A percentile compares a stretch with the other conserved stretches of the same genome.
These are phyloP conservation scores for Tinamus guttatus DNA, from an alignment of 2,113 vertebrate genomes.

Conservation along the genomic window DNA sequence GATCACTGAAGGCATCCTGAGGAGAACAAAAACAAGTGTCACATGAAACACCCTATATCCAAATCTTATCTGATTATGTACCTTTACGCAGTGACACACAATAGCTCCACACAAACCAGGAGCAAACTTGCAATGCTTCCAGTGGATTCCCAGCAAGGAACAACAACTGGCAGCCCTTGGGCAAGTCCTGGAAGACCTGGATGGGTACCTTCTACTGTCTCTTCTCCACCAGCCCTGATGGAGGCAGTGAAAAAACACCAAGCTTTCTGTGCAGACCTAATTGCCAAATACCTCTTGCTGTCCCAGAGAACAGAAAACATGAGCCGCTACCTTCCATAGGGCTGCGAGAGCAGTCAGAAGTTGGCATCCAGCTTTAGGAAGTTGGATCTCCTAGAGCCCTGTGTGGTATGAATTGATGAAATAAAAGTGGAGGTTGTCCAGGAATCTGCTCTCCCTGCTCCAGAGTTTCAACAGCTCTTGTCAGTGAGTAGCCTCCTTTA, in stretches of 20 bases:
- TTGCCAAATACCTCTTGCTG: background rate
- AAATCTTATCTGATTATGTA: background rate
- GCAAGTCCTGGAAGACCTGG: background rate
- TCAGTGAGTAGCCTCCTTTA: background rate
- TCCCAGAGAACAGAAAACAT: background rate
- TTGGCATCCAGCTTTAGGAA: background rate
- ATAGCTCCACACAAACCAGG: background rate
- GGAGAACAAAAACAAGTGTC: background rate
- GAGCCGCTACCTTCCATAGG: background rate
- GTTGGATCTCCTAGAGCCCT: rapidly evolving
- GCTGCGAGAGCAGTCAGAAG: background rate
- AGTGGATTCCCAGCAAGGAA: background rate
- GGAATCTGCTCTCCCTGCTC: background rate
- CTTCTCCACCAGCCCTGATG: background rate
- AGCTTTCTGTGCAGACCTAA: background rate
- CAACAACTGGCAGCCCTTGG: background rate
- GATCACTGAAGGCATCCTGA: conserved; percentile 88
- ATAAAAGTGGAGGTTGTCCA: background rate
- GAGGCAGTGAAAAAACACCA: background rate
- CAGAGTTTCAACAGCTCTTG: background rate
- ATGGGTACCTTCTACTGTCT: background rate
- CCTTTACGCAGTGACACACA: background rate
- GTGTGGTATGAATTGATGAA: background rate
- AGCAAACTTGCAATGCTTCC: background rate
- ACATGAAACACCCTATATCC: background rate